Conservation (phyloP, 2,888 invertebrate species). For the Sphaeridia pumilis region DNA sequence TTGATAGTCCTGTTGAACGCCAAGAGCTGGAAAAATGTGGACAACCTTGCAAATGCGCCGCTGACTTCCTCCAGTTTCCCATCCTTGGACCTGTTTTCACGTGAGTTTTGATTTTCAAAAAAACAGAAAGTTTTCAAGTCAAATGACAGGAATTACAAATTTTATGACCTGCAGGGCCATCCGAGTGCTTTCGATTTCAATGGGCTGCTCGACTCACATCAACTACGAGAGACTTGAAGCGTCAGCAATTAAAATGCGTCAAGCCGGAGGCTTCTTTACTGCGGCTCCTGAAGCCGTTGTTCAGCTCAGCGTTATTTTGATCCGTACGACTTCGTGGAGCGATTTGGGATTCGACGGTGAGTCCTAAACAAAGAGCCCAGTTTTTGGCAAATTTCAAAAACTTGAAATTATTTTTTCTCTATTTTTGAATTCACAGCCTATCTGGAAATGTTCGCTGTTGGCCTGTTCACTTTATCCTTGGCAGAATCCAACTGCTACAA, state of each 20-base stretch:
- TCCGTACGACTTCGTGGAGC: too few species aligned
- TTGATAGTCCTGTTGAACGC: constrained; percentile 24
- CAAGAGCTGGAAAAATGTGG: constrained; percentile 23
- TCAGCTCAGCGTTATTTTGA: constrained; percentile 26
- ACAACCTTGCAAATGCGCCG: constrained; percentile 19
- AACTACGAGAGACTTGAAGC: constrained; percentile 33
- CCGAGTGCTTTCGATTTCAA: constrained; percentile 25
- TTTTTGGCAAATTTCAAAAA: too few species aligned
- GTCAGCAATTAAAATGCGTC: constrained; percentile 30
- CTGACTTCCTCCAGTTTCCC: constrained; percentile 32
- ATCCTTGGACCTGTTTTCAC: constrained; percentile 32
- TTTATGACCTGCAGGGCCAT: constrained; percentile 18
- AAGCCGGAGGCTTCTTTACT: constrained; percentile 28
- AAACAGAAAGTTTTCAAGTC: background rate
- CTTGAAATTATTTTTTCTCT: too few species aligned
- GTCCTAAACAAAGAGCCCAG: too few species aligned
- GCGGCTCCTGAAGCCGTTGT: constrained; percentile 32
- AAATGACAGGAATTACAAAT: background rate
- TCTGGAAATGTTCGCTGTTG: constrained; percentile 27
- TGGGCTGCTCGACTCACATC: constrained; percentile 19
- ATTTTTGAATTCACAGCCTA: constrained; percentile 20
- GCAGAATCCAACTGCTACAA: constrained; percentile 31
- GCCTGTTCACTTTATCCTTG: constrained; percentile 24
- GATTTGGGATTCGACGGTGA: too few species aligned
- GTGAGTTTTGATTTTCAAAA: constrained; percentile 30